These are phyloP conservation scores for Lichenostomus cassidix DNA, from an alignment of 2,113 vertebrate species.

Conservation along the genomic window DNA sequence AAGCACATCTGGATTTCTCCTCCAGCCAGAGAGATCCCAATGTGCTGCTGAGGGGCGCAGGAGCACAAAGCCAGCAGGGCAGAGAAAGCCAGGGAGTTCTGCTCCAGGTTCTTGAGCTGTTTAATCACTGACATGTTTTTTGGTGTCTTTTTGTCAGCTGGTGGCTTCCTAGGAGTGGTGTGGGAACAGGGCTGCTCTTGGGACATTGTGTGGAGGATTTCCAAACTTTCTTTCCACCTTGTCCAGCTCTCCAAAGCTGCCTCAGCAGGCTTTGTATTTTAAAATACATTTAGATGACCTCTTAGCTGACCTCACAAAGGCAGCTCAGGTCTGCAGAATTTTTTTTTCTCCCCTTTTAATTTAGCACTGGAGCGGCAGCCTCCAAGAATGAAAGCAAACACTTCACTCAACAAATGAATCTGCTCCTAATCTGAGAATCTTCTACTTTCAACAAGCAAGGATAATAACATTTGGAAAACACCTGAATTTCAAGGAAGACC, in stretches of 20 bases:
- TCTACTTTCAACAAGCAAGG: neutral
- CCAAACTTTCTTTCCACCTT: neutral
- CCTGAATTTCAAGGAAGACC: neutral
- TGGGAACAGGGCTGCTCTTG: neutral
- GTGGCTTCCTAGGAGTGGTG: neutral
- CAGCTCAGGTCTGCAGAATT: neutral
- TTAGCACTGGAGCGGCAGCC: neutral
- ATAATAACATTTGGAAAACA: neutral
- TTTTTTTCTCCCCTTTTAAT: neutral
- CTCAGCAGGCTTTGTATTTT: neutral
- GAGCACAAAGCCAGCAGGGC: neutral
- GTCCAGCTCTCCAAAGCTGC: neutral
- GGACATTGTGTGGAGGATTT: rapidly evolving
- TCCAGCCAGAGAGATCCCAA: neutral
- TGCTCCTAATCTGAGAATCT: neutral
- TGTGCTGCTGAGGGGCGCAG: neutral
- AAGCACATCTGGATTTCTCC: neutral
- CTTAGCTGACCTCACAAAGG: neutral
- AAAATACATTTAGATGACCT: neutral
- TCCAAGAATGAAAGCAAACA: neutral
- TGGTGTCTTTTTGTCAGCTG: neutral
- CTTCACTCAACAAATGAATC: neutral
- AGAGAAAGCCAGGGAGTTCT: neutral
- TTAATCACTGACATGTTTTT: neutral
- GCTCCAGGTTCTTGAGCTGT: neutral